These are phyloP conservation scores for Cheiracanthium punctorium DNA, from an alignment of 2,888 invertebrate genomes.

Conservation along the genomic window DNA sequence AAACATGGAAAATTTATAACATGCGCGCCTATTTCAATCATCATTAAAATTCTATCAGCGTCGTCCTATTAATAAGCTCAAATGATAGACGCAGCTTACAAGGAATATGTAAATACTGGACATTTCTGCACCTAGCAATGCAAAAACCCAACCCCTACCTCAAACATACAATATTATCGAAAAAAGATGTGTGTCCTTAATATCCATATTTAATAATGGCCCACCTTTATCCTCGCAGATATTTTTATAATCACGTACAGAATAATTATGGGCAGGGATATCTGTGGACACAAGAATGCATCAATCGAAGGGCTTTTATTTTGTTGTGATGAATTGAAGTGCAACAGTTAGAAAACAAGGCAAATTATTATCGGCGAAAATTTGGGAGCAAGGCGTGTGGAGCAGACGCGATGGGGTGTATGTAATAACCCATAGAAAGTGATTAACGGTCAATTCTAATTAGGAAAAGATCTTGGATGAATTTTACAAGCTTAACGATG, in stretches of 20 bases:
- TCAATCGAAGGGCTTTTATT: not conserved
- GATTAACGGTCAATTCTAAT: not conserved
- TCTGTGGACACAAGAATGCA: not conserved
- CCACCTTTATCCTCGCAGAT: not conserved
- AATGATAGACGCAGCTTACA: too few species aligned
- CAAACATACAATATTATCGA: too few species aligned
- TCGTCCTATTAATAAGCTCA: too few species aligned
- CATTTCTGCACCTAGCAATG: too few species aligned
- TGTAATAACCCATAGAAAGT: not conserved
- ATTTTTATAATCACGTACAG: not conserved
- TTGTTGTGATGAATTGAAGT: not conserved
- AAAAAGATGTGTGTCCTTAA: not conserved
- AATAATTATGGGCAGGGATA: not conserved
- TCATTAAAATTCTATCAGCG: too few species aligned
- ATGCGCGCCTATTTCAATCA: too few species aligned
- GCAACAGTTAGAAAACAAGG: not conserved
- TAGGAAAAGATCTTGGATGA: too few species aligned
- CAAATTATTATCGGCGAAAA: not conserved
- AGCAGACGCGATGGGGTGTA: not conserved
- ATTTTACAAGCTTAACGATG: too few species aligned
- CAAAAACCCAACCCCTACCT: too few species aligned
- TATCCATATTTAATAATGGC: not conserved
- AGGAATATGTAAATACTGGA: too few species aligned
- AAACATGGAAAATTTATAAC: too few species aligned
- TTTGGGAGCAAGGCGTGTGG: not conserved